Conservation (phyloP, 2,888 invertebrate genomes). For the Euphydryas editha region DNA sequence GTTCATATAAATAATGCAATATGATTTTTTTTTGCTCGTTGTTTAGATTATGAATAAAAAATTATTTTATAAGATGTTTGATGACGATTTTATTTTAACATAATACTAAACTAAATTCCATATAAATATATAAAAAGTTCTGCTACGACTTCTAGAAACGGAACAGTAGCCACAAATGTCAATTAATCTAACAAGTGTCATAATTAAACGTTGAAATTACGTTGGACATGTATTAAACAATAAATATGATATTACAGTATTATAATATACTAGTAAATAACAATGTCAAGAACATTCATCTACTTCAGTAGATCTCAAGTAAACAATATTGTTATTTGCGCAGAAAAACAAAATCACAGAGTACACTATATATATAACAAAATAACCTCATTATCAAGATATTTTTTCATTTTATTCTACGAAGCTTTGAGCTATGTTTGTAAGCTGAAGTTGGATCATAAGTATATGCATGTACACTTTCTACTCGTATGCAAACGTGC, state of each 20-base stretch:
- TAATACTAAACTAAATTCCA: neutral
- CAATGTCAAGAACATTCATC: too few species aligned
- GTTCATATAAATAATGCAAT: constrained; percentile 29
- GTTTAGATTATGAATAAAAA: constrained; percentile 12
- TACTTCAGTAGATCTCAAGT: neutral
- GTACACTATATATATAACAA: neutral
- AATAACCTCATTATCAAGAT: neutral
- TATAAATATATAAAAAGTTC: too few species aligned
- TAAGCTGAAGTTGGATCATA: neutral
- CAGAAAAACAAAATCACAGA: neutral
- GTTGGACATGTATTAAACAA: too few species aligned
- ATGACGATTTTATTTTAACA: neutral
- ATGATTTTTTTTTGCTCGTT: constrained; percentile 16
- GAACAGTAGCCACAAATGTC: too few species aligned
- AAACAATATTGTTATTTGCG: neutral
- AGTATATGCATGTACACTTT: neutral
- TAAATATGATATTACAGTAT: too few species aligned
- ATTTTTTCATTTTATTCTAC: neutral
- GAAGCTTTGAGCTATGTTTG: neutral
- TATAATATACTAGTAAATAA: too few species aligned
- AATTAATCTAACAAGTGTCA: too few species aligned
- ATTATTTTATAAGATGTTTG: neutral
- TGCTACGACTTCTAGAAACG: too few species aligned
- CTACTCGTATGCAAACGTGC: neutral
- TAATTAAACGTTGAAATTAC: too few species aligned